These are phyloP conservation scores for Drosophila nikananu DNA, from an alignment of 1,140 invertebrate species.

Conservation along the genomic window DNA sequence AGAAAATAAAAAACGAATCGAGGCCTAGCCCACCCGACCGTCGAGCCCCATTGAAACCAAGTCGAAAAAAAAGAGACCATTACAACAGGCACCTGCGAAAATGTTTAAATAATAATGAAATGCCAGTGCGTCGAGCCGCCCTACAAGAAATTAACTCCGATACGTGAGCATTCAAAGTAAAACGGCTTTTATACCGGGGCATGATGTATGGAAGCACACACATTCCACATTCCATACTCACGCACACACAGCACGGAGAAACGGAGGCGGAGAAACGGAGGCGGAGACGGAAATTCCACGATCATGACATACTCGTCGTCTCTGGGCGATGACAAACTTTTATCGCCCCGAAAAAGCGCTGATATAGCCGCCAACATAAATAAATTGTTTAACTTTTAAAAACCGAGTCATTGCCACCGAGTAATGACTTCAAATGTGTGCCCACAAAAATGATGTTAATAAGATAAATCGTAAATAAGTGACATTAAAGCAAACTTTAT, in stretches of 20 bases:
- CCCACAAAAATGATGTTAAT: neutral
- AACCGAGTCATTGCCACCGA: neutral
- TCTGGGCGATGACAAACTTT: constrained; percentile 29
- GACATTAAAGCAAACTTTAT: neutral
- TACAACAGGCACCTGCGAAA: constrained; percentile 74
- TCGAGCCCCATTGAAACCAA: constrained; percentile 30
- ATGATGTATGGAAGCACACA: neutral
- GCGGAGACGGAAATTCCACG: constrained; percentile 43
- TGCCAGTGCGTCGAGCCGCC: constrained; percentile 57
- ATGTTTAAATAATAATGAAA: constrained; percentile 62
- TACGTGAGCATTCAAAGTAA: constrained; percentile 67
- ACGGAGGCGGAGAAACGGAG: constrained; percentile 22
- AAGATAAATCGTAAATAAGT: neutral
- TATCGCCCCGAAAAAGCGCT: constrained; percentile 12
- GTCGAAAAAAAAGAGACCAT: constrained; percentile 42
- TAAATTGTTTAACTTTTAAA: constrained; percentile 11
- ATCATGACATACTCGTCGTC: constrained; percentile 38
- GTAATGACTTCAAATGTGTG: constrained; percentile 9
- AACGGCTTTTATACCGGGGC: constrained; percentile 43
- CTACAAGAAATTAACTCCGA: constrained; percentile 71
- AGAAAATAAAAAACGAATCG: neutral
- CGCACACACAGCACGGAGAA: constrained; percentile 7
- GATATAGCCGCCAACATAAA: constrained; percentile 12
- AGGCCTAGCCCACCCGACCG: constrained; percentile 21
- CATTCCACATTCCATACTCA: constrained; percentile 49